These are phyloP conservation scores for Echinops telfairi DNA, from an alignment of 2,113 vertebrate genomes.

Conservation along the genomic window DNA sequence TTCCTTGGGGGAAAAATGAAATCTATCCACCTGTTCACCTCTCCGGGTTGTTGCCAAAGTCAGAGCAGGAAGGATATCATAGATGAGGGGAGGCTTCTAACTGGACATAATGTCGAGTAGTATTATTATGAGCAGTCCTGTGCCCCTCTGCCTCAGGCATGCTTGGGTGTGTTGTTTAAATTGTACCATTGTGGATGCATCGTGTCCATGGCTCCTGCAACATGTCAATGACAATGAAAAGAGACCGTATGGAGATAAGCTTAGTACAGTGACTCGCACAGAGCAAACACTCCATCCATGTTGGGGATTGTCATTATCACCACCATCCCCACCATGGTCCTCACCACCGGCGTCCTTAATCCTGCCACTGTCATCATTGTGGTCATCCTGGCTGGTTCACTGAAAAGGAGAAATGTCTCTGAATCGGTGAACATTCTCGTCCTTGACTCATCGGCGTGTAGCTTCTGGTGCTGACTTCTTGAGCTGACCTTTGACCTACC, in stretches of 20 bases:
- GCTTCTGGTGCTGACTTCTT: conserved; percentile 20
- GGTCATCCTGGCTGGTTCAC: not conserved
- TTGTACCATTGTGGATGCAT: not conserved
- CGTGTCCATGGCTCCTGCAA: not conserved
- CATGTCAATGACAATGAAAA: not conserved
- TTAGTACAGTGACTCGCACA: not conserved
- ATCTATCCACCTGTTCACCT: not conserved
- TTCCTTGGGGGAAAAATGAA: not conserved
- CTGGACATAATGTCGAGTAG: not conserved
- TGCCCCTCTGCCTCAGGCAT: not conserved
- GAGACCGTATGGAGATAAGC: not conserved
- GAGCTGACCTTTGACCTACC: not conserved
- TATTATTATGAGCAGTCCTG: not conserved
- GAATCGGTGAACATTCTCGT: not conserved
- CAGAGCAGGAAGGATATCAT: conserved; percentile 42
- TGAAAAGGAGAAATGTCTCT: not conserved
- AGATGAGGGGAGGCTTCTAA: not conserved
- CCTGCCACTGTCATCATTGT: not conserved
- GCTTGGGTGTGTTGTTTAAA: not conserved
- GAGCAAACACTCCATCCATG: not conserved
- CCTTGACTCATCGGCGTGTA: not conserved
- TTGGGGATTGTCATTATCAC: not conserved
- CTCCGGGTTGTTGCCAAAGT: not conserved
- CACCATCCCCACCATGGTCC: not conserved
- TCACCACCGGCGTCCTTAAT: not conserved